A percentile compares a stretch with the other conserved stretches of the same genome.
Conservation (phyloP, 2,113 vertebrate genomes). For the Nycticryphes semicollaris region DNA sequence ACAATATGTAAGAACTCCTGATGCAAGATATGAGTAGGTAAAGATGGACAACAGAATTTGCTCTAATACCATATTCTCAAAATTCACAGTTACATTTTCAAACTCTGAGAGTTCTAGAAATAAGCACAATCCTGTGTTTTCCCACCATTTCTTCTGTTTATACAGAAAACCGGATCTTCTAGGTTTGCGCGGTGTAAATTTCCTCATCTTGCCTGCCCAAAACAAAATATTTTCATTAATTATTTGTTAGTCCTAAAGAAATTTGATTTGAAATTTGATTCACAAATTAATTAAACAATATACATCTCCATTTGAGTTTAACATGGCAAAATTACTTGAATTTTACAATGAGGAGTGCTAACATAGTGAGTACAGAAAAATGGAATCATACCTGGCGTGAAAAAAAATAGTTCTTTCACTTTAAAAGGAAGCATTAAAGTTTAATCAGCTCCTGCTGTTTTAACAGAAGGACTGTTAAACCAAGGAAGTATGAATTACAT, state of each 20-base stretch:
- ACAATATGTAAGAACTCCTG: neutral
- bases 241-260: neutral
- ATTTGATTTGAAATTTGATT: neutral
- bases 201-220: neutral
- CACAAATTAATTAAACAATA: neutral
- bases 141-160: neutral
- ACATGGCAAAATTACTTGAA: neutral
- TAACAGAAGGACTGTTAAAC: neutral
- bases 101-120: neutral
- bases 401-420: neutral
- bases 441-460: constrained; percentile 11
- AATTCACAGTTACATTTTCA: neutral
- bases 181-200: neutral
- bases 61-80: neutral
- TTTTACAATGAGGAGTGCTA: neutral
- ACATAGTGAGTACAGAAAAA: constrained; percentile 4
- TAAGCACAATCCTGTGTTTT: neutral
- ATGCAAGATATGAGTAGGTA: neutral
- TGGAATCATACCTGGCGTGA: neutral
- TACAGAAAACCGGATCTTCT: neutral
- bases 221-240: neutral
- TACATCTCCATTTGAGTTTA: neutral
- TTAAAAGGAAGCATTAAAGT: constrained; percentile 46
- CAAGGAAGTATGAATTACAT: neutral
- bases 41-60: neutral